Evolutionary conservation across 2,888 invertebrate genomes (phyloP).

Genomic region (Sinopyrophorus schimmeli): DNA sequence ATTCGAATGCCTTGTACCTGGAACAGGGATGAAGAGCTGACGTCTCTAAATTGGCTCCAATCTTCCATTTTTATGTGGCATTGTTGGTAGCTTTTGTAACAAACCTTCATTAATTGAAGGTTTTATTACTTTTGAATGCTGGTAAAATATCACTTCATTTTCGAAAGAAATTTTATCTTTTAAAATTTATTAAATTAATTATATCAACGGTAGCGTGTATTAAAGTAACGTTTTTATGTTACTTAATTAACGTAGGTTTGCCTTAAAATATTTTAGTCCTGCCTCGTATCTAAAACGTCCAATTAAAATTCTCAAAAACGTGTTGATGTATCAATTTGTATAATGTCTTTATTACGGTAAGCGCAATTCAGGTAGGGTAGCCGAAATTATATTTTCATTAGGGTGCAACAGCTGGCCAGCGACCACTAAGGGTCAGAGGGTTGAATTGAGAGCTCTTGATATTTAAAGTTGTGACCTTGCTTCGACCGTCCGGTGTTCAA

Average conservation of each 20-base stretch:
- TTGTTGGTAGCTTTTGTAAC: conserved; percentile 19
- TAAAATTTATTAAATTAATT: too few species aligned
- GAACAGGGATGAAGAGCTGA: conserved; percentile 21
- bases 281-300: background rate
- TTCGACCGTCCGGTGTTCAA: conserved; percentile 4
- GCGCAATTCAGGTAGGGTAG: conserved; percentile 30
- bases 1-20: conserved; percentile 22
- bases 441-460: conserved; percentile 20
- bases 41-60: conserved; percentile 23
- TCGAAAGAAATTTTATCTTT: too few species aligned
- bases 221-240: too few species aligned
- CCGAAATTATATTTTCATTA: conserved; percentile 38
- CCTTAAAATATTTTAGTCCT: too few species aligned
- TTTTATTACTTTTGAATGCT: conserved; percentile 17
- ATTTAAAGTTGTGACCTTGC: conserved; percentile 19
- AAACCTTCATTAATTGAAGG: conserved; percentile 24
- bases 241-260: too few species aligned
- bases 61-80: conserved; percentile 5
- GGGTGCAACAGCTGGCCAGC: conserved; percentile 35
- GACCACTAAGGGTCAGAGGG: conserved; percentile 28
- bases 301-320: conserved; percentile 12
- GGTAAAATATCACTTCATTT: too few species aligned
- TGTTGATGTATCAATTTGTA: conserved; percentile 30
- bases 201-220: too few species aligned
- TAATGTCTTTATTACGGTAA: conserved; percentile 25